Evolutionary conservation across 2,888 invertebrate species (phyloP), one percentile per base, ranked within the genome.

Genomic region (Anarsia innoxiella): DNA sequence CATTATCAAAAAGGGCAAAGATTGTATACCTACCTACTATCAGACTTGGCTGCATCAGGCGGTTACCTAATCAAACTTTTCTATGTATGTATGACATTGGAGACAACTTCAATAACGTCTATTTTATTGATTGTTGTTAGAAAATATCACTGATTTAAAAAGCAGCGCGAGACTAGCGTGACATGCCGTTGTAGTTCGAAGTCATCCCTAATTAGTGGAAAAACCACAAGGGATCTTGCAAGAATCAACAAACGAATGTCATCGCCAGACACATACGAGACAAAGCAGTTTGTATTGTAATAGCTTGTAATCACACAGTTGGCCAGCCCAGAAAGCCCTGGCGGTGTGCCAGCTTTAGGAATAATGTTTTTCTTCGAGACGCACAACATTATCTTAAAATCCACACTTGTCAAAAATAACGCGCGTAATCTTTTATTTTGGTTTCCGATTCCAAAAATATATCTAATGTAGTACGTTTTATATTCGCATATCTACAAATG

Each of bases 231-330:
- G 13, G n/a, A 28, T 13, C 9, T 8, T n/a, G 6, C 6, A 12
- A 10, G 13, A 28, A 12, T 28, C 5, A 28, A 28, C 12, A 12
- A 12, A 13, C 49, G 51, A 43, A 46, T 51, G 42, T 37, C 37
- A 39, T 33, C 32, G 29, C 56, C 59, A 67, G 66, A 63, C 62
- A 55, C 43, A 45, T 49, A 51, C 56, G 55, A 66, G 63, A 66
- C 61, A 51, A 44, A 46, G 37, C 48, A 56, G 53, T 59, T 55
- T 60, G 10, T 30, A 15, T 10, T 14, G 5, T 25, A 25, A 25
- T 25, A 25, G n/a, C 2, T 59, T 51, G 50, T n/a, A n/a, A n/a
- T n/a, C n/a, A n/a, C n/a, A n/a, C n/a, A n/a, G n/a, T n/a, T n/a
- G n/a, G n/a, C n/a, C n/a, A 25, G 8, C 8, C 25, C 25, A 25